A percentile compares a stretch with the other conserved stretches of the same genome.
These are phyloP conservation scores for Tragelaphus scriptus DNA, from an alignment of 2,113 vertebrate species.

Conservation along the genomic window DNA sequence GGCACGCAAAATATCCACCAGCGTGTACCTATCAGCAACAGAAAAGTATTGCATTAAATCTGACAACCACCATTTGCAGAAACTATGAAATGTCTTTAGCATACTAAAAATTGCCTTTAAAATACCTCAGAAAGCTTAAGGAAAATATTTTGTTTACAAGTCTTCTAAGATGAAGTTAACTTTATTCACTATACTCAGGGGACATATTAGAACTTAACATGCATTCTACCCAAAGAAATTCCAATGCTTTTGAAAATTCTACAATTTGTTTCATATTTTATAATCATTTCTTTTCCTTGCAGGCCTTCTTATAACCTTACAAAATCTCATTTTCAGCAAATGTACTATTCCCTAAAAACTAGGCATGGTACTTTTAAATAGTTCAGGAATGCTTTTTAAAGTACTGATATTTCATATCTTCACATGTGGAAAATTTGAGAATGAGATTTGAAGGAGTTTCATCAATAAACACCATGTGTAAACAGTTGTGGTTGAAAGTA, in stretches of 20 bases:
- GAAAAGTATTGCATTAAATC: conserved; percentile 41
- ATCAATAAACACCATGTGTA: neutral
- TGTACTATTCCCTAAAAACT: neutral
- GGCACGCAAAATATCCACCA: conserved; percentile 97
- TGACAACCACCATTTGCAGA: neutral
- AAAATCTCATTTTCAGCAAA: conserved; percentile 19
- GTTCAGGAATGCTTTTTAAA: neutral
- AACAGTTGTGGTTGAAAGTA: neutral
- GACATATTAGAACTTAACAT: neutral
- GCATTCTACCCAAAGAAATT: neutral
- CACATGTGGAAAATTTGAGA: conserved; percentile 1
- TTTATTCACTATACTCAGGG: neutral
- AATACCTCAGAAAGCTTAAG: neutral
- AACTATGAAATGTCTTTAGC: neutral
- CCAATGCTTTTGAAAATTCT: neutral
- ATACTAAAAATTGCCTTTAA: neutral
- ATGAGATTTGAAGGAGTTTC: neutral
- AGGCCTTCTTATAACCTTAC: neutral
- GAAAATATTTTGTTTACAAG: neutral
- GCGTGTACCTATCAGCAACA: conserved; percentile 87
- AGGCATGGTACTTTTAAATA: neutral
- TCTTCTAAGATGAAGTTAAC: neutral
- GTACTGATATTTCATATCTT: neutral
- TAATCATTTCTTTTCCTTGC: neutral
- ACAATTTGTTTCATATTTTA: neutral